phyloP scores from a whole-genome alignment of 1,140 invertebrate genomes.

The Rhysida immarginata region DNA sequence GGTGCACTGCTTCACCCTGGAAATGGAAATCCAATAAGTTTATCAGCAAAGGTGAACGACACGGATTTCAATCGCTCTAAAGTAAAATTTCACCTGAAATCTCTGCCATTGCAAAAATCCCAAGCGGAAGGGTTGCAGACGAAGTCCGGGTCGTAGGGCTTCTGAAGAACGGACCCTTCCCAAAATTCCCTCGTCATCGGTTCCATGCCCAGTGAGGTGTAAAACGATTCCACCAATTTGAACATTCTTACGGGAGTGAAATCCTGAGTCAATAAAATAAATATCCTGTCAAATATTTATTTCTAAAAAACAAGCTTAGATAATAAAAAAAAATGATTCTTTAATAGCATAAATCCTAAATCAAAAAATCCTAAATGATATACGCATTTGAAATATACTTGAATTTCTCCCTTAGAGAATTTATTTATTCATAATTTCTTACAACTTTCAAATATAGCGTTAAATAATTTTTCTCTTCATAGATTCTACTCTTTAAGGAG shows the following conservation, averaged over 20 bases:
- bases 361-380: too few relatives aligned
- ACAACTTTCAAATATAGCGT: too few relatives aligned
- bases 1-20: too few relatives aligned
- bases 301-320: neutral
- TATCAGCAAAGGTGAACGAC: too few relatives aligned
- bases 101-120: conserved; percentile 71
- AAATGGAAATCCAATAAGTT: too few relatives aligned
- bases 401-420: too few relatives aligned
- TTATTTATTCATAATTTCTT: too few relatives aligned
- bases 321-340: neutral
- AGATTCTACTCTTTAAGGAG: too few relatives aligned
- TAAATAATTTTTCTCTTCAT: too few relatives aligned
- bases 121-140: conserved; percentile 80
- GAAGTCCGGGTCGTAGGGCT: conserved; percentile 37
- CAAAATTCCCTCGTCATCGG: conserved; percentile 52
- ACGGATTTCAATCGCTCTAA: too few relatives aligned
- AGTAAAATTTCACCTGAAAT: conserved; percentile 62
- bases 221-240: conserved; percentile 66
- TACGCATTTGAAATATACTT: too few relatives aligned
- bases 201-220: conserved; percentile 62
- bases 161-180: conserved; percentile 34
- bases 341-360: neutral
- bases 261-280: conserved; percentile 32
- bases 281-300: neutral
- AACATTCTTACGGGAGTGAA: conserved; percentile 60